Evolutionary conservation across 2,888 invertebrate species (phyloP).

Genomic region (Ormyrus rosae): DNA sequence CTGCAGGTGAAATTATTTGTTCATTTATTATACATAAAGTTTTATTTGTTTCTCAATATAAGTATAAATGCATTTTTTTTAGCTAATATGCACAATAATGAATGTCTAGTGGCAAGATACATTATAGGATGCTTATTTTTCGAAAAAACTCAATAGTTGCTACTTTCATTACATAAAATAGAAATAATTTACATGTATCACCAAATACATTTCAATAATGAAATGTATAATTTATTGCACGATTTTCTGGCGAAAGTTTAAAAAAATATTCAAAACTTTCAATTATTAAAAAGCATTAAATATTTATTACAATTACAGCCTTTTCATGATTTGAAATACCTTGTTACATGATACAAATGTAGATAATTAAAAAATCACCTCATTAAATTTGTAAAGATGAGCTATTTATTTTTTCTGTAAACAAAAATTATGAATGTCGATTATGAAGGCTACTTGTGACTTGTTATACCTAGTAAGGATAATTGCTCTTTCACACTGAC

Average conservation of each 20-base stretch:
- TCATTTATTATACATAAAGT: background rate
- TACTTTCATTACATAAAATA: too few relatives aligned
- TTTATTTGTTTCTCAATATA: background rate
- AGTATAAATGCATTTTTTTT: background rate
- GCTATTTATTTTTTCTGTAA: too few relatives aligned
- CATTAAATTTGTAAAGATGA: too few relatives aligned
- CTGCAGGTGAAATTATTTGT: background rate
- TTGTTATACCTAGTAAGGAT: too few relatives aligned
- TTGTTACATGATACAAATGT: too few relatives aligned
- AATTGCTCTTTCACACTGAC: too few relatives aligned
- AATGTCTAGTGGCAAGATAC: background rate
- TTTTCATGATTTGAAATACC: too few relatives aligned
- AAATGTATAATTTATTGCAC: background rate
- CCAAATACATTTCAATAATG: background rate
- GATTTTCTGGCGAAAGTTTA: background rate
- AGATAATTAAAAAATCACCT: too few relatives aligned
- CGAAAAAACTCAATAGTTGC: background rate
- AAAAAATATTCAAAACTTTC: background rate
- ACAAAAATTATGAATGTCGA: too few relatives aligned
- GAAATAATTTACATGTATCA: too few relatives aligned
- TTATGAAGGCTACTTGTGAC: too few relatives aligned
- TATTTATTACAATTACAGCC: too few relatives aligned
- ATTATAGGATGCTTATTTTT: background rate
- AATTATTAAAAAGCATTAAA: background rate
- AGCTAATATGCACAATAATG: background rate